These are phyloP conservation scores for Tolypeutes matacus DNA, from an alignment of 2,797 vertebrate species.

Conservation along the genomic window DNA sequence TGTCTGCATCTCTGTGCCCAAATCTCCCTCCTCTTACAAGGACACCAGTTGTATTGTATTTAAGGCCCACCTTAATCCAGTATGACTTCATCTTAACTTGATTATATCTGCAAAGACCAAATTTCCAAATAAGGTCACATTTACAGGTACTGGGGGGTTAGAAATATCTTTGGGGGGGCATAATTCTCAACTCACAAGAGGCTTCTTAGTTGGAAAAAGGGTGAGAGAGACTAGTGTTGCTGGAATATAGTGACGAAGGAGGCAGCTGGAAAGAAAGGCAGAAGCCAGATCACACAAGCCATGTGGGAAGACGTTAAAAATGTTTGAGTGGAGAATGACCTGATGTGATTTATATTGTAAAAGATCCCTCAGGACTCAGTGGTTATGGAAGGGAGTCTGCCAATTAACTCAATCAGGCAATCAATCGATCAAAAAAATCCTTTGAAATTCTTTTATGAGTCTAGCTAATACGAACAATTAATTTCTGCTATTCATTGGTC, in stretches of 20 bases:
- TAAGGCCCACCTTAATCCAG: no score
- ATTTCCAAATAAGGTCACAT: no score
- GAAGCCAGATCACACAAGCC: background rate
- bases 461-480: background rate
- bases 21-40: no score
- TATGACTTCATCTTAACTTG: no score
- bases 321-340: background rate
- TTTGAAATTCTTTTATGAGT: slow-evolving; percentile 9
- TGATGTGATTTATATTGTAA: background rate
- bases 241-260: background rate
- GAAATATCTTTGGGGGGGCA: no score
- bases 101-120: no score
- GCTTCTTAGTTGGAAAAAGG: background rate
- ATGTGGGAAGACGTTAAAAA: background rate
- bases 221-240: no score
- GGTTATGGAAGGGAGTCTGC: background rate
- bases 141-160: no score
- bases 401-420: slow-evolving; percentile 6
- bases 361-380: background rate
- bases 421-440: slow-evolving; percentile 46
- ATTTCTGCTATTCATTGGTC: background rate
- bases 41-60: no score
- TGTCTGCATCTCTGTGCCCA: no score
- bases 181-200: no score
- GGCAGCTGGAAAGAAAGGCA: background rate